A percentile compares a stretch with the other conserved stretches of the same genome.
Conservation (phyloP, 2,888 invertebrate genomes). For the Clanis bilineata region DNA sequence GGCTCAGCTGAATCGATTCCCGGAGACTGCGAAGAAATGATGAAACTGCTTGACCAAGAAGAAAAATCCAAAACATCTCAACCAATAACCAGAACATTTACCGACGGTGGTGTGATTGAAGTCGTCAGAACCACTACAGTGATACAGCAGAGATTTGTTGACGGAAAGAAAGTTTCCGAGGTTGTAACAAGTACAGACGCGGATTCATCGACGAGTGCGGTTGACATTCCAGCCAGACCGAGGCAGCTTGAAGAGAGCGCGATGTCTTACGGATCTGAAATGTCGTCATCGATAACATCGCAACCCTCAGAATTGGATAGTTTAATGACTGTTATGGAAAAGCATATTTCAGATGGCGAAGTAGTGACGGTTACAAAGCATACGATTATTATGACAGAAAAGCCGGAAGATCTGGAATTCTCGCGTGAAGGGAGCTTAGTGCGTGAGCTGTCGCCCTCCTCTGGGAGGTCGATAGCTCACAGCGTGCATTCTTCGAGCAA, state of each 20-base stretch:
- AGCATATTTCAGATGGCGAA: conserved; percentile 69
- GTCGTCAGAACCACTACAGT: conserved; percentile 72
- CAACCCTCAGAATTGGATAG: conserved; percentile 79
- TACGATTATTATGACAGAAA: conserved; percentile 61
- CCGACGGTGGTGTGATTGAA: conserved; percentile 65
- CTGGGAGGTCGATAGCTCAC: conserved; percentile 76
- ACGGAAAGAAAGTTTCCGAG: conserved; percentile 76
- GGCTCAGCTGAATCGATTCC: conserved; percentile 77
- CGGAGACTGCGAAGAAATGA: conserved; percentile 84
- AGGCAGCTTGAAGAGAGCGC: conserved; percentile 62
- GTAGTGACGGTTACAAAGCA: conserved; percentile 68
- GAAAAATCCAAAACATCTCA: conserved; percentile 56
- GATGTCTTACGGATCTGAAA: conserved; percentile 75
- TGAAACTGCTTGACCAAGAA: conserved; percentile 81
- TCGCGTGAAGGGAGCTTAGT: conserved; percentile 66
- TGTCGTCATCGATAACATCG: conserved; percentile 77
- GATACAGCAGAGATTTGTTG: conserved; percentile 72
- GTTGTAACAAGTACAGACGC: conserved; percentile 65
- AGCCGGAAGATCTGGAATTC: conserved; percentile 70
- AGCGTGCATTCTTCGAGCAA: conserved; percentile 75
- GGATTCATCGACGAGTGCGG: conserved; percentile 51
- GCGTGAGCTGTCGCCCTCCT: conserved; percentile 78
- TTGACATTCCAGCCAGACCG: conserved; percentile 69
- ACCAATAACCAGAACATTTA: conserved; percentile 50
- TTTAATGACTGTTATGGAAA: conserved; percentile 74